A percentile compares a stretch with the other conserved stretches of the same genome.
phyloP scores from a whole-genome alignment of 2,797 vertebrate species.

The Mormyrus hasselquistii region DNA sequence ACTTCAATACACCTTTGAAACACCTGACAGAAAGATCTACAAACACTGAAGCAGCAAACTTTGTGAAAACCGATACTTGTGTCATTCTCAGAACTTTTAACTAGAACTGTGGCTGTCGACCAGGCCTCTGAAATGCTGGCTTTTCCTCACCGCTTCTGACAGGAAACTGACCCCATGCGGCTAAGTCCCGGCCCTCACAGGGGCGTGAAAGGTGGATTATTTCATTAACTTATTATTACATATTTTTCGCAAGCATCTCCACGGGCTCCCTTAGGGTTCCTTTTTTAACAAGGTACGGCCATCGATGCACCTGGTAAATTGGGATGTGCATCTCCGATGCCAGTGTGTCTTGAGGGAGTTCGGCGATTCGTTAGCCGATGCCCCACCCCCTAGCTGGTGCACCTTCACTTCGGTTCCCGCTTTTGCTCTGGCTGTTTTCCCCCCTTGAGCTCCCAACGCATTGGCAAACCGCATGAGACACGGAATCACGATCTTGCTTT shows the following conservation, averaged over 20 bases:
- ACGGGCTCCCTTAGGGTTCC: background rate
- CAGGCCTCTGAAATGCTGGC: background rate
- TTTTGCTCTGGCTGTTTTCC: background rate
- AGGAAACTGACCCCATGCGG: background rate
- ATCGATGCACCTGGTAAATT: background rate
- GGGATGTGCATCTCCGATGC: background rate
- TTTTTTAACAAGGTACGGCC: background rate
- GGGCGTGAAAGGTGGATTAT: background rate
- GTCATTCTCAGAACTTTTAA: background rate
- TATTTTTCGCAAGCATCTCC: background rate
- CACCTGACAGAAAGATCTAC: background rate
- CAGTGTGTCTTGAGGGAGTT: background rate
- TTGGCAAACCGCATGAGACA: background rate
- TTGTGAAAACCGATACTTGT: background rate
- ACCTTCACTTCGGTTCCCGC: background rate
- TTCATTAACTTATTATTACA: background rate
- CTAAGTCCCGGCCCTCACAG: background rate
- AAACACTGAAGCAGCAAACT: background rate
- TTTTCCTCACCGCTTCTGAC: background rate
- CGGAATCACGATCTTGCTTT: background rate
- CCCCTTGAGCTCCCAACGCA: background rate
- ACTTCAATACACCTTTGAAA: background rate
- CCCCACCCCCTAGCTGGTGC: background rate
- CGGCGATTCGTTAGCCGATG: background rate
- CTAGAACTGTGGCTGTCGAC: background rate